Evolutionary conservation across 2,797 vertebrate genomes (phyloP).

Genomic region (Rhinichthys osculus): DNA sequence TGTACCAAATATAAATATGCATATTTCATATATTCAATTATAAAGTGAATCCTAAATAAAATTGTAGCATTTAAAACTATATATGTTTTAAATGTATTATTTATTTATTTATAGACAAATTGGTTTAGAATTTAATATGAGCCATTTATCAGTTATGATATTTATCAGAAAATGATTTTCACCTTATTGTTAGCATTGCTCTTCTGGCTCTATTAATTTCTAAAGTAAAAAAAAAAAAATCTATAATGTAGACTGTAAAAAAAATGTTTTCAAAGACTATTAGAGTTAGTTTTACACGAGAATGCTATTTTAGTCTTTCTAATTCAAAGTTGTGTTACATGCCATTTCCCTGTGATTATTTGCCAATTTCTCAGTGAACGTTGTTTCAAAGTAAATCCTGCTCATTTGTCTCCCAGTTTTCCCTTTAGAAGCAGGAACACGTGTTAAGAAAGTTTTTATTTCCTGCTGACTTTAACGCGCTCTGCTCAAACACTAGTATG

Average conservation of each 20-base stretch:
- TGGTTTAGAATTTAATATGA: background rate
- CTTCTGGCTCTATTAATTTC: background rate
- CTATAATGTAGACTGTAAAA: no score
- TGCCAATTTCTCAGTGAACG: background rate
- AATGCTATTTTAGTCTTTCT: background rate
- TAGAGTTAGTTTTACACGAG: background rate
- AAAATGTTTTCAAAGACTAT: background rate
- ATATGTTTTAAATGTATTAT: background rate
- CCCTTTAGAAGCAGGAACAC: background rate
- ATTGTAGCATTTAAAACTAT: background rate
- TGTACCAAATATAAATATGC: background rate
- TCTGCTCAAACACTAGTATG: background rate
- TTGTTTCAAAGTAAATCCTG: background rate
- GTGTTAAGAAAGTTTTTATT: conserved; percentile 2
- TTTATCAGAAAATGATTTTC: background rate
- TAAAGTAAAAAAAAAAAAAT: background rate
- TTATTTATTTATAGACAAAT: background rate
- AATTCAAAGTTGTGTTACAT: background rate
- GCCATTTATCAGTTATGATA: background rate
- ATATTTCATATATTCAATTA: background rate
- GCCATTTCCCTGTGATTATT: background rate
- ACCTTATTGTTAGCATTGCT: no score
- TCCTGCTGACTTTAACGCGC: background rate
- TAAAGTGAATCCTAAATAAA: background rate
- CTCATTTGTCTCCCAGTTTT: no score